phyloP scores from a whole-genome alignment of 2,113 vertebrate species.

The Lepisosteus oculatus region DNA sequence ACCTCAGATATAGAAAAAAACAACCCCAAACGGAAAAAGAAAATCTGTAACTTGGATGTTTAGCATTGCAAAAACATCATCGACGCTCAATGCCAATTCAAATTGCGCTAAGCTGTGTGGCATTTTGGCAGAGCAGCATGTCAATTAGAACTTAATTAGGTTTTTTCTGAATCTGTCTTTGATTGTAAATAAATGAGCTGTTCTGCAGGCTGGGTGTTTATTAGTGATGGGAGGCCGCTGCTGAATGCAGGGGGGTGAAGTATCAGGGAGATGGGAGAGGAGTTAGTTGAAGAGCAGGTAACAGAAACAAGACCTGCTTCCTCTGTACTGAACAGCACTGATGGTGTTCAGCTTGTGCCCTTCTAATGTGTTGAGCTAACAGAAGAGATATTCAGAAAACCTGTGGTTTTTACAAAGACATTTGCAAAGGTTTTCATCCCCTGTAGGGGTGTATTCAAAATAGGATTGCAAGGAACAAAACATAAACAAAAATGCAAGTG shows the following conservation, averaged over 20 bases:
- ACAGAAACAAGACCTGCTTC: background rate
- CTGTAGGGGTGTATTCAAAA: too few relatives aligned
- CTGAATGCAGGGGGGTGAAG: background rate
- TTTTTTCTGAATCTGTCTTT: slow-evolving; percentile 26
- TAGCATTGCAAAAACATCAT: slow-evolving; percentile 37
- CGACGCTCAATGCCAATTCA: background rate
- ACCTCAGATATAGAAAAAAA: too few relatives aligned
- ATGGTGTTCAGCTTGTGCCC: too few relatives aligned
- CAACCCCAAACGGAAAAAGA: too few relatives aligned
- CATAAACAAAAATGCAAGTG: too few relatives aligned
- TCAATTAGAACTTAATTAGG: slow-evolving; percentile 37
- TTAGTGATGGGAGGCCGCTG: slow-evolving; percentile 18
- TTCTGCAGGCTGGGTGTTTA: slow-evolving; percentile 28
- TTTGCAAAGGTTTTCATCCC: too few relatives aligned
- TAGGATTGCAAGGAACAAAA: too few relatives aligned
- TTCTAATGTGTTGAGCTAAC: too few relatives aligned
- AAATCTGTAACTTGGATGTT: slow-evolving; percentile 24
- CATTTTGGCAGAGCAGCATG: slow-evolving; percentile 17
- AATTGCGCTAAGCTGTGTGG: slow-evolving; percentile 11
- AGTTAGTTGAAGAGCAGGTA: slow-evolving; percentile 12
- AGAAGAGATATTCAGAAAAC: too few relatives aligned
- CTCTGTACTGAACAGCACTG: too few relatives aligned
- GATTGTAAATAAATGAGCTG: slow-evolving; percentile 28
- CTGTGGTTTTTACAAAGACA: too few relatives aligned
- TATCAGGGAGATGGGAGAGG: background rate